Base-by-base conservation (phyloP, 2,888 invertebrate genomes). In the Hypomecis punctinalis region DNA sequence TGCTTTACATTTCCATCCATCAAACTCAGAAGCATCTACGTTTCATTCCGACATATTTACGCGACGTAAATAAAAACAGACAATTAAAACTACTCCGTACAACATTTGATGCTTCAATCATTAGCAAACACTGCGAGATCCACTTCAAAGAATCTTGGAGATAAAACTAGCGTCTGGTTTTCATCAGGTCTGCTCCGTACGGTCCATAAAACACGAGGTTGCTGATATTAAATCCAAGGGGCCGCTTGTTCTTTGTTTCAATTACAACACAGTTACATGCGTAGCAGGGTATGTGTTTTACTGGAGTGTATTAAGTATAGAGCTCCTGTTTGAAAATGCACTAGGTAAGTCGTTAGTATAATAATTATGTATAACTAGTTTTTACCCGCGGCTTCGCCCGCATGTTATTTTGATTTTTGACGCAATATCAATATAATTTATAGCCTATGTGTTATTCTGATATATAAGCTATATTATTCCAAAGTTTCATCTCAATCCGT, bases 131-230 rank as follows among this genome's bases (percentile, higher is more conserved):
- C 55, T 61, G 54, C 56, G 23, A 13, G 62, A 60, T 58, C 65
- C 66, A 67, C 72, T 70, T 66, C 63, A 68, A 67, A 68, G 51
- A 45, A 56, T 52, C 42, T 45, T 61, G 45, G 46, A 59, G 66
- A 72, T 68, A 70, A 23, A 63, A 64, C 62, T 60, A 58, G 66
- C 67, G 64, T 72, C 72, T 72, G 72, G 63, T 51, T 66, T 68
- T 64, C 66, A 62, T 70, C 72, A 69, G 37, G 51, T 36, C 55
- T 11, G 37, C 8, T 13, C 37, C 8, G 8, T 66, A 70, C 61
- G 67, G 68, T 58, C 62, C 66, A 66, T 68, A 70, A 72, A 70
- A 66, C 61, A 11, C 47, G 51, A 66, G 61, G 66, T 55, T 63
- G 62, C 61, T 61, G 54, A 49, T 51, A 47, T 49, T 49, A 55